phyloP scores from a whole-genome alignment of 2,888 invertebrate genomes.

The Epicampocera succincta region DNA sequence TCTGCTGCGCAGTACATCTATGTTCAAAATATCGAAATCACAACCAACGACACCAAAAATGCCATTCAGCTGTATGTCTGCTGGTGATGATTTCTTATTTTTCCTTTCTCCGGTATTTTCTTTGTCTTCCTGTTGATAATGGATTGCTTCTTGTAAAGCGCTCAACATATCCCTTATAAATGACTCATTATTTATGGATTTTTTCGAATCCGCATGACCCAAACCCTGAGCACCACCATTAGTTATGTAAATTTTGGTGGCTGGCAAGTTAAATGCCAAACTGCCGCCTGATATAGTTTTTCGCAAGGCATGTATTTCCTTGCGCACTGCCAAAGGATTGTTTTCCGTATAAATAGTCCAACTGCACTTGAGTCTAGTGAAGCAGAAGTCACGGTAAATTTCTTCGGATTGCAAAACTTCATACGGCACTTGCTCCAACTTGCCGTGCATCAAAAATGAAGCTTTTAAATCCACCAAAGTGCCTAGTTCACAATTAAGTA shows the following conservation, averaged over 20 bases:
- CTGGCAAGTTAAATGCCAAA: slow-evolving; percentile 87
- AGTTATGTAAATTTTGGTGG: slow-evolving; percentile 86
- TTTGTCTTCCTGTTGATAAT: slow-evolving; percentile 59
- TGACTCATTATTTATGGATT: slow-evolving; percentile 73
- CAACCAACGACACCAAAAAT: slow-evolving; percentile 74
- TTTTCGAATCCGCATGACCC: slow-evolving; percentile 52
- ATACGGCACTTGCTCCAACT: slow-evolving; percentile 86
- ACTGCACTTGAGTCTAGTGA: slow-evolving; percentile 86
- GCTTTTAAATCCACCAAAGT: slow-evolving; percentile 85
- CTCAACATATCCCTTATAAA: slow-evolving; percentile 74
- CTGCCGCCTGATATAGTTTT: slow-evolving; percentile 89
- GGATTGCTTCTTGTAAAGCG: slow-evolving; percentile 71
- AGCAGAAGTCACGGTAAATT: slow-evolving; percentile 87
- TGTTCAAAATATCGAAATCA: slow-evolving; percentile 78
- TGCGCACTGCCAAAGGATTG: slow-evolving; percentile 83
- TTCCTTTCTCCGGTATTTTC: slow-evolving; percentile 66
- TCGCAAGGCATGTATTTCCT: slow-evolving; percentile 85
- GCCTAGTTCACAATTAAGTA: slow-evolving; percentile 84
- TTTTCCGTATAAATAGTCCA: slow-evolving; percentile 86
- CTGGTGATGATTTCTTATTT: slow-evolving; percentile 37
- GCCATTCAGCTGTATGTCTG: slow-evolving; percentile 46
- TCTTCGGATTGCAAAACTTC: slow-evolving; percentile 85
- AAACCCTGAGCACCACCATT: slow-evolving; percentile 80
- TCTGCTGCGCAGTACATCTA: slow-evolving; percentile 78
- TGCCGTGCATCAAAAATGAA: slow-evolving; percentile 87